Evolutionary conservation across 2,797 vertebrate genomes (phyloP).

Genomic region (Nannoperca obscura): DNA sequence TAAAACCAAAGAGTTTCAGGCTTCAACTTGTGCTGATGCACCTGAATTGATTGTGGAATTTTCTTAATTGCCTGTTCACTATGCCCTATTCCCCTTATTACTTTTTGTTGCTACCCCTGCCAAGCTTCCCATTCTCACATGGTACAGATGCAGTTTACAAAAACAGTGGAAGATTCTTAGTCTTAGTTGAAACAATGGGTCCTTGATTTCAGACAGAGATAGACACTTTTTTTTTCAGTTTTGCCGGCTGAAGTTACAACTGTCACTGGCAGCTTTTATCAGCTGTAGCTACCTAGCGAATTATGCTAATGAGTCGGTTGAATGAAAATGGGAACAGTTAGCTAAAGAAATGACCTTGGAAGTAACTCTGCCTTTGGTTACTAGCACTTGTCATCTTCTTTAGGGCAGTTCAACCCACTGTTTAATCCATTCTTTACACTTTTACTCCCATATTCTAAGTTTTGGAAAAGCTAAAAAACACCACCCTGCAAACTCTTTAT

Average conservation of each 20-base stretch:
- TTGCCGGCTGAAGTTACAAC: background rate
- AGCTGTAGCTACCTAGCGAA: background rate
- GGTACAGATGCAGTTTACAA: background rate
- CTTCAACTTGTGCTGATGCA: constrained; percentile 2
- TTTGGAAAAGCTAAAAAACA: background rate
- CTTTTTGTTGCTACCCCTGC: background rate
- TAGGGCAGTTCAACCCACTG: background rate
- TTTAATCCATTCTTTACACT: background rate
- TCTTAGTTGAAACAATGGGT: background rate
- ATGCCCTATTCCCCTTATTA: background rate
- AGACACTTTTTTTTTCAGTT: background rate
- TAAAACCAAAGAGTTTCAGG: constrained; percentile 12
- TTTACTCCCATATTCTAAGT: background rate
- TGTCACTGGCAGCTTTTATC: background rate
- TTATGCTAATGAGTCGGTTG: background rate
- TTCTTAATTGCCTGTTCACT: background rate
- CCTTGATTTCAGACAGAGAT: background rate
- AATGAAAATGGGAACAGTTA: background rate
- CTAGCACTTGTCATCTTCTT: background rate
- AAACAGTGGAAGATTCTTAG: background rate
- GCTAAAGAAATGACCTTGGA: background rate
- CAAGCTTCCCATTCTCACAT: background rate
- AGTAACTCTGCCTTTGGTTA: too few species aligned
- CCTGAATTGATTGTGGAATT: background rate
- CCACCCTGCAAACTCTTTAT: background rate